Conservation (phyloP, 2,888 invertebrate species). For the Acrobasis consociella region DNA sequence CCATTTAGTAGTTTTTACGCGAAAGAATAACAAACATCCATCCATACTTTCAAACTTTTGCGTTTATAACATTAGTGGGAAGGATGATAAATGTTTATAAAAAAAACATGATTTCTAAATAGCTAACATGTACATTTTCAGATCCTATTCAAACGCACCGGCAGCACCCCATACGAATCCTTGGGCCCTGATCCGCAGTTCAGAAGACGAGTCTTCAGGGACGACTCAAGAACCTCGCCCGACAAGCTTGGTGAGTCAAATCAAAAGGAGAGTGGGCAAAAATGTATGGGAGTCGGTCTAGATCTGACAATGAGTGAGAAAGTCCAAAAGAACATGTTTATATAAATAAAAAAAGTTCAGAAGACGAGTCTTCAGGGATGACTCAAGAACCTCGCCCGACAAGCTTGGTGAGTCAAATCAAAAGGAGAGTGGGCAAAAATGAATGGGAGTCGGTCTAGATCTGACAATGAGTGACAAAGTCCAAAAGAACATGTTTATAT, state of each 20-base stretch:
- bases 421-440: background rate
- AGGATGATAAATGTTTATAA: too few relatives aligned
- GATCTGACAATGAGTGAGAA: background rate
- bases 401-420: constrained; percentile 68
- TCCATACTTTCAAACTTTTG: too few relatives aligned
- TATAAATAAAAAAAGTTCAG: too few relatives aligned
- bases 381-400: constrained; percentile 73
- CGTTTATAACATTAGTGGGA: too few relatives aligned
- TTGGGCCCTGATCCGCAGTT: constrained; percentile 85
- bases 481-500: too few relatives aligned
- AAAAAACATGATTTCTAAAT: too few relatives aligned
- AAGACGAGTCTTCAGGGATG: constrained; percentile 83
- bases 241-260: constrained; percentile 74
- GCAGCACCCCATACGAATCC: constrained; percentile 72
- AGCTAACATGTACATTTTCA: constrained; percentile 34
- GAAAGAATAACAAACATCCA: too few relatives aligned
- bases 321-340: too few relatives aligned
- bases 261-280: background rate
- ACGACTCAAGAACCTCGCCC: constrained; percentile 74
- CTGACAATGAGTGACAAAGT: too few relatives aligned
- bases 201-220: constrained; percentile 84
- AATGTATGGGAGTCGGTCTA: background rate
- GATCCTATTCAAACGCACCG: constrained; percentile 72
- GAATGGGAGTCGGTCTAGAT: background rate
- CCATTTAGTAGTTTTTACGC: too few relatives aligned